These are phyloP conservation scores for Acanthisitta chloris DNA, from an alignment of 2,113 vertebrate genomes.

Conservation along the genomic window DNA sequence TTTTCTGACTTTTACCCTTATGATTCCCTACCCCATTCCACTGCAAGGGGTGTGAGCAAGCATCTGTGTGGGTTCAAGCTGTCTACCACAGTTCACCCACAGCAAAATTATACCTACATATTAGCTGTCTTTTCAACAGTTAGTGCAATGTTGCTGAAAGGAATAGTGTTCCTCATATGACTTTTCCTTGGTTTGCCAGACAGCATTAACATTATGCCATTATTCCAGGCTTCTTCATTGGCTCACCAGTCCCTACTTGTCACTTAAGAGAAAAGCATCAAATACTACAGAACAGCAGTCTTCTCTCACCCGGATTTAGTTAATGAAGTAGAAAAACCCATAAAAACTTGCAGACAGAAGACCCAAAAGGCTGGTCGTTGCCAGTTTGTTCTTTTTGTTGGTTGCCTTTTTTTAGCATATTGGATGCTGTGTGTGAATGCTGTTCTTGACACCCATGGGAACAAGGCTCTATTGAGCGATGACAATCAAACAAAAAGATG, in stretches of 20 bases:
- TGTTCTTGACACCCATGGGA: not conserved
- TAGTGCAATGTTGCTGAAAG: not conserved
- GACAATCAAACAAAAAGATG: not conserved
- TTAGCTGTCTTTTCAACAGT: not conserved
- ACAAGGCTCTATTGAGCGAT: not conserved
- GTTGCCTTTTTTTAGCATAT: not conserved
- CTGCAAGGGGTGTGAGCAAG: not conserved
- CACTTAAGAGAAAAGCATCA: not conserved
- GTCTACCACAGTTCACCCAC: not conserved
- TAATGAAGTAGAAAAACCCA: not conserved
- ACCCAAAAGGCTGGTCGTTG: not conserved
- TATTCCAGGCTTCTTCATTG: not conserved
- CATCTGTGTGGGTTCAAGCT: not conserved
- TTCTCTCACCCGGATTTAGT: not conserved
- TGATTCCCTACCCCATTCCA: not conserved
- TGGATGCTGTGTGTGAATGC: not conserved
- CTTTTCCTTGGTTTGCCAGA: not conserved
- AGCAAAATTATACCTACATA: not conserved
- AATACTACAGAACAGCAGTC: not conserved
- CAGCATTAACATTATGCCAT: not conserved
- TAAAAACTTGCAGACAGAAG: not conserved
- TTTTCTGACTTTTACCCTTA: not conserved
- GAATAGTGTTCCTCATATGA: not conserved
- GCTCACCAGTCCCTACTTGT: not conserved
- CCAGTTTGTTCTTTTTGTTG: not conserved